Conservation (phyloP, 2,888 invertebrate species). For the Sympetrum striolatum region DNA sequence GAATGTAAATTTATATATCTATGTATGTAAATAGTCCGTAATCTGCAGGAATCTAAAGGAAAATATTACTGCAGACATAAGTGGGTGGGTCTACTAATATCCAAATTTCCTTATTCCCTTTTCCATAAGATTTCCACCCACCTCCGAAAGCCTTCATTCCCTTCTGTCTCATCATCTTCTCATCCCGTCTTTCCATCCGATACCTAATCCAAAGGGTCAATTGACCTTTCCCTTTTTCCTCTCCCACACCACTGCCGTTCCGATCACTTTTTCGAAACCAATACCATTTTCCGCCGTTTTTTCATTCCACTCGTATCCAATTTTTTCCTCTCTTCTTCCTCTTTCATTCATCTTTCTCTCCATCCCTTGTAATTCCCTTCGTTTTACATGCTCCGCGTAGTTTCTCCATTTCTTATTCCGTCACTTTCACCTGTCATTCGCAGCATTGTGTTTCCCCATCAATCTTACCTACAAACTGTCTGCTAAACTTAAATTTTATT, state of each 20-base stretch:
- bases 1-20: no score
- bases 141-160: background rate
- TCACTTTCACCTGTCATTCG: background rate
- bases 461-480: background rate
- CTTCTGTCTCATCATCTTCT: background rate
- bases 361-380: background rate
- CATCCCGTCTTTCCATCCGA: background rate
- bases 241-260: background rate
- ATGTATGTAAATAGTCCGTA: no score
- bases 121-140: background rate
- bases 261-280: background rate
- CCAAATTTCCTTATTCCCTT: no score
- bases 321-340: background rate
- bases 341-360: background rate
- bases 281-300: background rate
- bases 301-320: background rate
- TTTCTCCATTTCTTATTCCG: background rate
- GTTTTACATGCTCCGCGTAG: background rate
- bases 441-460: background rate
- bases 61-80: no score
- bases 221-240: background rate
- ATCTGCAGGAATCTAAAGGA: no score
- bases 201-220: background rate
- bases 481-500: background rate
- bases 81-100: no score